Base-by-base conservation (phyloP, 2,797 vertebrate species). In the Rallus crepitans region DNA sequence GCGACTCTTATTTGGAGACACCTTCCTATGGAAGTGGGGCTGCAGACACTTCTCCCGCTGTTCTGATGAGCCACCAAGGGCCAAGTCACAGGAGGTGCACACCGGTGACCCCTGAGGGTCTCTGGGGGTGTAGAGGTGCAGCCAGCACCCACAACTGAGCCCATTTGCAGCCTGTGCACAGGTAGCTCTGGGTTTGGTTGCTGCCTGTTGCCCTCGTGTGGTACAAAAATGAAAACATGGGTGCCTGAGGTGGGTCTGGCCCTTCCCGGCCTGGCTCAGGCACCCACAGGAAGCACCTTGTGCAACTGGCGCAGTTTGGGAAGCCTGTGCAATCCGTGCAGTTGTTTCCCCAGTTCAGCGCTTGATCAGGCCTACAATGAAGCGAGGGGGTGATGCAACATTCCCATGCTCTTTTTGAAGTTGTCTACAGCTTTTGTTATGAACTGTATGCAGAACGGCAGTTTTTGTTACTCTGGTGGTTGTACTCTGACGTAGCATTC, bases 201-300 rank as follows among this genome's bases (percentile, higher is more conserved):
- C 35, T 56, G 4, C 90, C 21, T 48, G 27, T 94, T 72, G 78
- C 71, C 73, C 70, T 91, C 16, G 0, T 59, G 77, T 72, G 68
- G 84, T 63, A 39, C 21, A 57, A 39, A 50, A 28, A 7, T 25
- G 40, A 55, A 68, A 90, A 31, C 15, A 8, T 6, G 17, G 52
- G 1, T 15, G 11, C 15, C 0, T 2, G 4, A 27, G 16, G 4
- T 64, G 3, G 21, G 12, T 4, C 68, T 53, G n/a, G 4, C 47
- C 64, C 48, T 63, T 71, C 68, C 86, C 24, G 12, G 50, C 13
- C n/a, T 23, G 42, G 52, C 31, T 6, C 12, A 31, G 50, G 9
- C 57, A 59, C 21, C 35, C 72, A 0, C 2, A 10, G 20, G 47
- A 64, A 69, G n/a, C 40, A 24, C 4, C 37, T 47, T 6, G 0